Base-by-base conservation (phyloP, 1,140 invertebrate genomes). In the Hirudo medicinalis region DNA sequence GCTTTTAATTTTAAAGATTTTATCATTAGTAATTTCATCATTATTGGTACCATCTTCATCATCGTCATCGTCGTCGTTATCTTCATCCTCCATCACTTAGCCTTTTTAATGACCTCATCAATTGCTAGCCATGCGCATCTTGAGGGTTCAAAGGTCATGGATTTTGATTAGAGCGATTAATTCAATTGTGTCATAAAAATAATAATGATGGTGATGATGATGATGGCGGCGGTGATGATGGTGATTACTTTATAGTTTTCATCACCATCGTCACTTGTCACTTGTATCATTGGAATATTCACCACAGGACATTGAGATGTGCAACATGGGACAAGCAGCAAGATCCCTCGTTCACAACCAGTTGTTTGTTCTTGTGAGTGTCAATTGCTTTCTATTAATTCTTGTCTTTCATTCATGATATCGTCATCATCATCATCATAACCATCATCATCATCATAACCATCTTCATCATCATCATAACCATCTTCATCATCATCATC, bases 281-380 rank as follows among this genome's bases (percentile, higher is more conserved):
- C 43, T 0, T 49, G 43, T 49, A 49, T 17, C 0, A 49, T 49
- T 49, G 9, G 4, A 11, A 49, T 17, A 2, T 49, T 49, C 43
- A 13, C 57, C 75, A 75, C 13, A 82, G 79, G 86, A 86, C 78
- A 77, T 82, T 67, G 85, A 85, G 68, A 85, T 84, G 79, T 79
- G 80, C 69, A 81, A 79, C 71, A 80, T 79, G 19, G 80, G 78
- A 71, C 79, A 84, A 71, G 80, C 82, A 22, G 85, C 84, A 11
- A 83, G 82, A 76, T 78, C 79, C 55, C 75, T 85, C 17, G 76
- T 86, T 57, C 80, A 85, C 63, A 82, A 82, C 6, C 79, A 82
- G 49, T 85, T 85, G 73, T 86, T 86, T 80, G 77, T 86, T 22
- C 84, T 85, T 80, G 84, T 85, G 73, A 76, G 78, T 75, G 27